Percentiles rank a stretch among this genome's conserved stretches.
Evolutionary conservation across 2,113 vertebrate species (phyloP).

Genomic region (Pipra filicauda): DNA sequence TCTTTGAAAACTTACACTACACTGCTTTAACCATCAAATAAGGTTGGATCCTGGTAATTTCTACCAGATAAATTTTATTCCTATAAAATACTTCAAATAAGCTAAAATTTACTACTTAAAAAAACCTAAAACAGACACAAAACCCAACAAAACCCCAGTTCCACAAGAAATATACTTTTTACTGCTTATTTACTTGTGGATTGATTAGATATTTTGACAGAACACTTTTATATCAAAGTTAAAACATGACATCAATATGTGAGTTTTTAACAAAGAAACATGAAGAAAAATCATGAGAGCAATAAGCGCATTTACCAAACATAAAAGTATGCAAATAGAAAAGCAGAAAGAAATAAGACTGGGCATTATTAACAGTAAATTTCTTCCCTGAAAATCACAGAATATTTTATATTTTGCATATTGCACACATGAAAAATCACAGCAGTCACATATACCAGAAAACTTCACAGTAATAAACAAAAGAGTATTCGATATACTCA

Average conservation of each 20-base stretch:
- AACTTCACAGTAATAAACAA: not conserved
- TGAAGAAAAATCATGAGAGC: not conserved
- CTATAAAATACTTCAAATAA: not conserved
- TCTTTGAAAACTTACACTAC: not conserved
- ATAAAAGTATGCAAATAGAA: not conserved
- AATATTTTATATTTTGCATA: not conserved
- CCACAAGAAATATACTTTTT: not conserved
- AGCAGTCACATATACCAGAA: not conserved
- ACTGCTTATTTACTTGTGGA: not conserved
- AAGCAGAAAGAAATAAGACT: not conserved
- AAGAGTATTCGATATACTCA: not conserved
- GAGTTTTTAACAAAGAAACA: not conserved
- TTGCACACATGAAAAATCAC: not conserved
- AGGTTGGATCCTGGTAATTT: not conserved
- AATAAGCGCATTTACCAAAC: not conserved
- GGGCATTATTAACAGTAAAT: accelerated
- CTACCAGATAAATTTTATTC: not conserved
- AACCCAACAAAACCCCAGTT: not conserved
- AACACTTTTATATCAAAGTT: not conserved
- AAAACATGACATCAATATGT: not conserved
- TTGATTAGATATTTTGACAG: not conserved
- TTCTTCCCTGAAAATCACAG: not conserved
- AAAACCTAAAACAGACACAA: not conserved
- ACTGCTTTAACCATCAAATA: not conserved
- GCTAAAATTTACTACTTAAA: not conserved